These are phyloP conservation scores for Pegoplata infirma DNA, from an alignment of 2,888 invertebrate species.

Conservation along the genomic window DNA sequence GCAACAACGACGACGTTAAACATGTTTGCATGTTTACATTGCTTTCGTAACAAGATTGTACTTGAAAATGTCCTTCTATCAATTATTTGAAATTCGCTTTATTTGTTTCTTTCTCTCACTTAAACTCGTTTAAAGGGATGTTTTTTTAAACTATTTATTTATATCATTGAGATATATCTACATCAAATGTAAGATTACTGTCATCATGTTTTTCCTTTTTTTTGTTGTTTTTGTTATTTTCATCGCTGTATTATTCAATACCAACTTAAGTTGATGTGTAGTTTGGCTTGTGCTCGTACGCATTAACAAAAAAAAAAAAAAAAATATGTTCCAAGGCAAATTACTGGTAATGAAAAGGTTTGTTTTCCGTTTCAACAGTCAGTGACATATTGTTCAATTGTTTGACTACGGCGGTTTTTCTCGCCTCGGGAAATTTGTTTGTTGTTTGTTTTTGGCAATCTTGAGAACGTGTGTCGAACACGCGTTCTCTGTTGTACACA, in stretches of 20 bases:
- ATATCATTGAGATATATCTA: slow-evolving; percentile 63
- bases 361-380: slow-evolving; percentile 67
- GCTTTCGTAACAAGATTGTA: slow-evolving; percentile 78
- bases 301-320: no score
- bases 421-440: slow-evolving; percentile 74
- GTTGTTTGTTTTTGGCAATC: slow-evolving; percentile 51
- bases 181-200: slow-evolving; percentile 76
- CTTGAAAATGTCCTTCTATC: slow-evolving; percentile 75
- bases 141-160: not conserved
- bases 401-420: slow-evolving; percentile 73
- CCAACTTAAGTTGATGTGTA: slow-evolving; percentile 56
- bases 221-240: no score
- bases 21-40: slow-evolving; percentile 77
- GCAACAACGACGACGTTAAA: slow-evolving; percentile 68
- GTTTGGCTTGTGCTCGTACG: slow-evolving; percentile 49
- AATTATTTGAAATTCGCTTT: slow-evolving; percentile 41
- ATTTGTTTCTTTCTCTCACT: slow-evolving; percentile 16
- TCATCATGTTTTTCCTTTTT: slow-evolving; percentile 68
- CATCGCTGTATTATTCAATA: slow-evolving; percentile 49
- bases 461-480: slow-evolving; percentile 67
- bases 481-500: slow-evolving; percentile 63
- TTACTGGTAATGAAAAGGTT: slow-evolving; percentile 75
- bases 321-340: slow-evolving; percentile 43
- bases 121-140: slow-evolving; percentile 23
- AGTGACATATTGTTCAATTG: slow-evolving; percentile 70